phyloP scores from a whole-genome alignment of 2,888 invertebrate genomes.

The Pycnomerus fuliginosus region DNA sequence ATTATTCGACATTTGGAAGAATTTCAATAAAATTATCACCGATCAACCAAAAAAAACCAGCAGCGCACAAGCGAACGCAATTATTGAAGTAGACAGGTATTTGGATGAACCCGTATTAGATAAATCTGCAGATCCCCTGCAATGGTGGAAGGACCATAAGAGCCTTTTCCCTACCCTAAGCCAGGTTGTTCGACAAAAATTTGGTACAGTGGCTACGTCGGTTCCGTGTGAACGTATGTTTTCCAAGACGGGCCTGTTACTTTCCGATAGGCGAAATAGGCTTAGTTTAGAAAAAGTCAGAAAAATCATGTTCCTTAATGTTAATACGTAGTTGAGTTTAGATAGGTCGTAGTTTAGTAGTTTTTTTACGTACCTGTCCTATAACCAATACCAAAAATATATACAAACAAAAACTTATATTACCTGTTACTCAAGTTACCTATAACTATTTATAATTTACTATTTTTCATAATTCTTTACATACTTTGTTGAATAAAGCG shows the following conservation, averaged over 20 bases:
- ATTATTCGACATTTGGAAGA: constrained; percentile 13
- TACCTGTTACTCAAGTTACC: too few relatives aligned
- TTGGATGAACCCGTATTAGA: constrained; percentile 1
- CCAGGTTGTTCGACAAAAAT: constrained; percentile 1
- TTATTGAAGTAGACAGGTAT: constrained; percentile 8
- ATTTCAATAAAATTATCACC: constrained; percentile 9
- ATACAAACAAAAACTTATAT: too few relatives aligned
- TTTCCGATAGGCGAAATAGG: constrained; percentile 4
- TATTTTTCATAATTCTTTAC: too few relatives aligned
- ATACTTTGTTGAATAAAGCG: too few relatives aligned
- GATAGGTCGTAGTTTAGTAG: too few relatives aligned
- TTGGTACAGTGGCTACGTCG: constrained; percentile 5
- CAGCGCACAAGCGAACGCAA: constrained; percentile 5
- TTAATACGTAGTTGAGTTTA: too few relatives aligned
- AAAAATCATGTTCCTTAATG: constrained; percentile 4
- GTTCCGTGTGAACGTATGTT: constrained; percentile 7
- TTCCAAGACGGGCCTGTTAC: constrained; percentile 4
- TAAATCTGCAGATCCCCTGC: background rate
- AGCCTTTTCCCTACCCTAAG: background rate
- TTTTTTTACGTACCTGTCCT: too few relatives aligned
- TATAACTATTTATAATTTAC: too few relatives aligned
- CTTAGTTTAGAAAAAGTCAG: constrained; percentile 3
- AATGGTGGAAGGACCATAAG: constrained; percentile 2
- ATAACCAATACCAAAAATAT: too few relatives aligned
- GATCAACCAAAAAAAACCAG: background rate